phyloP scores from a whole-genome alignment of 2,888 invertebrate genomes.

The Dione vanillae region DNA sequence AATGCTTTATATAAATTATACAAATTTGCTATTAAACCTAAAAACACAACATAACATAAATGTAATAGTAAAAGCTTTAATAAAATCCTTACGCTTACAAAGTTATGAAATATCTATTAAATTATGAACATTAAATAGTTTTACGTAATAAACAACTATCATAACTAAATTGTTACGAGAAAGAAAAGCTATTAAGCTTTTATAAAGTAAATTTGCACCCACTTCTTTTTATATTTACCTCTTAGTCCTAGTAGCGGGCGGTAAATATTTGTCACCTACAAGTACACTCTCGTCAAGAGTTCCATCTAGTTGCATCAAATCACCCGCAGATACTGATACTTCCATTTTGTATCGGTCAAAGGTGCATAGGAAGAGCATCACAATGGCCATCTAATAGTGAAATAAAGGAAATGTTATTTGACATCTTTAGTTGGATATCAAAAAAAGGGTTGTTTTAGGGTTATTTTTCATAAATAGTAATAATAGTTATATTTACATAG shows the following conservation, averaged over 20 bases:
- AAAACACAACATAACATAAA: too few relatives aligned
- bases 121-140: too few relatives aligned
- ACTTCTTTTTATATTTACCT: conserved; percentile 56
- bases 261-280: conserved; percentile 71
- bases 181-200: background rate
- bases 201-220: too few relatives aligned
- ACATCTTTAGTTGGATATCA: too few relatives aligned
- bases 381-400: conserved; percentile 63
- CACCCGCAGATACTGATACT: conserved; percentile 78
- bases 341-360: conserved; percentile 74
- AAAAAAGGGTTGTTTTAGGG: too few relatives aligned
- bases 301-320: conserved; percentile 78
- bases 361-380: conserved; percentile 75
- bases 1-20: background rate
- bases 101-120: too few relatives aligned
- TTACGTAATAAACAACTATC: too few relatives aligned
- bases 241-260: conserved; percentile 62
- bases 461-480: too few relatives aligned
- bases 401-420: background rate
- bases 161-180: too few relatives aligned
- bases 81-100: too few relatives aligned
- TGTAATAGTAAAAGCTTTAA: too few relatives aligned
- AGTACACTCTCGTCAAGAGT: conserved; percentile 80
- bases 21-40: background rate
- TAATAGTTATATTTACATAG: too few relatives aligned